phyloP scores from a whole-genome alignment of 53 echinoderm and acorn worm species.

The Patiria pectinifera region DNA sequence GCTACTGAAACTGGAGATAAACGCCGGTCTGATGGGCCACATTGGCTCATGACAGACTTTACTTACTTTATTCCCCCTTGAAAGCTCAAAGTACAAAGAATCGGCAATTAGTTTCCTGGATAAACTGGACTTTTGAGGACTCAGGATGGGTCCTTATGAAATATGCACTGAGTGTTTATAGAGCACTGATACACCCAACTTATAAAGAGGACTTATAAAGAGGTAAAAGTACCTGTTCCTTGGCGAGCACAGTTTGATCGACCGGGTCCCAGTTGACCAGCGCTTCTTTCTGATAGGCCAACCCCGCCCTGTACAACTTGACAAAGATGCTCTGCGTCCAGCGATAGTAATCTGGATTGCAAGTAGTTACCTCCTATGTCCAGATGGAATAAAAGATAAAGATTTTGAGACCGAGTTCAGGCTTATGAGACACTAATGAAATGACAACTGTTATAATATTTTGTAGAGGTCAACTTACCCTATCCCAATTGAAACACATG shows the following conservation, averaged over 20 bases:
- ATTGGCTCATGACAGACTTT: no score
- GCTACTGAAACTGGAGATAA: no score
- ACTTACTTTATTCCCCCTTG: no score
- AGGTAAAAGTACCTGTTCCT: no score
- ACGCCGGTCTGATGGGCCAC: no score
- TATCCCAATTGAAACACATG: slow-evolving; percentile 96
- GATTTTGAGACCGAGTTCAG: background rate
- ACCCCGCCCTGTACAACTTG: slow-evolving; percentile 80
- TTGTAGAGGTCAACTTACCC: slow-evolving; percentile 71
- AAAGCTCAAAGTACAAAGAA: no score
- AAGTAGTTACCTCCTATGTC: slow-evolving; percentile 89
- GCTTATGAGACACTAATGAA: background rate
- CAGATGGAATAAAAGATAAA: background rate
- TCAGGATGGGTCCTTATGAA: no score
- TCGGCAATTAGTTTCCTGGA: no score
- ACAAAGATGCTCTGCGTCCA: slow-evolving; percentile 98
- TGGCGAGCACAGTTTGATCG: slow-evolving; percentile 95
- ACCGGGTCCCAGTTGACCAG: slow-evolving; percentile 99
- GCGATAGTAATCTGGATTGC: slow-evolving; percentile 90
- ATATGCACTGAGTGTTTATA: no score
- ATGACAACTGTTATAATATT: background rate
- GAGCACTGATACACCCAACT: no score
- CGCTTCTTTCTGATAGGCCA: slow-evolving; percentile 94
- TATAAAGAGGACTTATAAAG: no score
- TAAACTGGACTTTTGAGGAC: no score